A percentile compares a stretch with the other conserved stretches of the same genome.
phyloP scores from a whole-genome alignment of 2,113 vertebrate species.

The Pomatorhinus ruficollis region DNA sequence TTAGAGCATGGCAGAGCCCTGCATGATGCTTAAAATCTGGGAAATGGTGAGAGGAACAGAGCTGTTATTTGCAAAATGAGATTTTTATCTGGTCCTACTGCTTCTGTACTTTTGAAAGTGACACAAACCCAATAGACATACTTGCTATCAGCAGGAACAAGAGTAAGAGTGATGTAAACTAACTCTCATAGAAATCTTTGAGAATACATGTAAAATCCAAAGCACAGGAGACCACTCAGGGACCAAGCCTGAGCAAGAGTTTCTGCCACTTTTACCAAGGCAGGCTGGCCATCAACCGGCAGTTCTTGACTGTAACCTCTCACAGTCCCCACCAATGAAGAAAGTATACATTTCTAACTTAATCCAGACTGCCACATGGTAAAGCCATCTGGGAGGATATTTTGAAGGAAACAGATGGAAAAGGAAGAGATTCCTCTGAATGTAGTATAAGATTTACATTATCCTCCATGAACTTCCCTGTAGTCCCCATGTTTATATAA shows the following conservation, averaged over 20 bases:
- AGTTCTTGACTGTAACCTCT: conserved; percentile 5
- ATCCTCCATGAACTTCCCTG: conserved; percentile 77
- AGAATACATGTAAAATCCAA: background rate
- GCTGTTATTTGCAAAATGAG: background rate
- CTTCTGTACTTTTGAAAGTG: background rate
- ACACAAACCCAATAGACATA: background rate
- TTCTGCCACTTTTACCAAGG: background rate
- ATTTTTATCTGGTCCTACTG: background rate
- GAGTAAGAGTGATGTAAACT: background rate
- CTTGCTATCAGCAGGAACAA: background rate
- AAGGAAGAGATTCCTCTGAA: conserved; percentile 78
- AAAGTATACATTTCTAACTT: conserved; percentile 68
- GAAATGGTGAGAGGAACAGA: background rate
- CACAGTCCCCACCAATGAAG: conserved; percentile 40
- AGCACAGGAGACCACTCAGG: background rate
- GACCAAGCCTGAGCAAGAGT: background rate
- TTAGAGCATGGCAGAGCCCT: background rate
- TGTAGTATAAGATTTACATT: conserved; percentile 81
- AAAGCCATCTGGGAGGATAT: conserved; percentile 79
- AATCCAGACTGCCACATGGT: conserved; percentile 74
- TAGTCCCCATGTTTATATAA: conserved; percentile 78
- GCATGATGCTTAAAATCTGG: background rate
- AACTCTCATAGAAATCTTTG: background rate
- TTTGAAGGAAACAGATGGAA: conserved; percentile 80
- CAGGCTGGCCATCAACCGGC: background rate